A percentile compares a stretch with the other conserved stretches of the same genome.
phyloP scores from a whole-genome alignment of 1,140 invertebrate genomes.

The Ceratitis capitata region DNA sequence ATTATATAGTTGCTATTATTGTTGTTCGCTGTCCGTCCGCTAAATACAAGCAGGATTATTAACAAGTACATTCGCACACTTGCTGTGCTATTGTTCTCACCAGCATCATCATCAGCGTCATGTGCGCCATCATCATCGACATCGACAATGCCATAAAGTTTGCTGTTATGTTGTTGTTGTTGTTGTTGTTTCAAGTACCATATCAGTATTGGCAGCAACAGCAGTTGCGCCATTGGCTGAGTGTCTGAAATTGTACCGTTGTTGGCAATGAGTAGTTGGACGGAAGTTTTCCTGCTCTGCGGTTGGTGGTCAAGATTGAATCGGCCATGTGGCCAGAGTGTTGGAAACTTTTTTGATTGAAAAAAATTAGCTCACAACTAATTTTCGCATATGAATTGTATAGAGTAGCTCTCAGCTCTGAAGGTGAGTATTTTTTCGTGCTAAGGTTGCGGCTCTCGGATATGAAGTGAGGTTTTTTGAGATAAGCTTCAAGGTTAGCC shows the following conservation, averaged over 20 bases:
- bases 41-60: background rate
- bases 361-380: too few relatives aligned
- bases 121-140: too few relatives aligned
- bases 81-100: background rate
- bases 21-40: background rate
- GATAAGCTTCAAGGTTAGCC: too few relatives aligned
- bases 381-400: too few relatives aligned
- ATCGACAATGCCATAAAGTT: background rate
- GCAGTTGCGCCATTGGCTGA: background rate
- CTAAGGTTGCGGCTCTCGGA: too few relatives aligned
- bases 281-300: background rate
- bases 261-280: conserved; percentile 1
- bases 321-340: background rate
- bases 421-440: too few relatives aligned
- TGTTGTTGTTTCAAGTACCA: background rate
- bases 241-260: background rate
- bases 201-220: background rate
- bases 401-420: too few relatives aligned
- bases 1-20: background rate
- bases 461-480: too few relatives aligned
- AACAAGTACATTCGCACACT: background rate
- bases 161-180: background rate
- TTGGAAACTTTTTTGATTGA: background rate
- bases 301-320: background rate
- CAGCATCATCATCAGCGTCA: too few relatives aligned